Evolutionary conservation across 2,113 vertebrate genomes (phyloP).

Genomic region (Manacus vitellinus): DNA sequence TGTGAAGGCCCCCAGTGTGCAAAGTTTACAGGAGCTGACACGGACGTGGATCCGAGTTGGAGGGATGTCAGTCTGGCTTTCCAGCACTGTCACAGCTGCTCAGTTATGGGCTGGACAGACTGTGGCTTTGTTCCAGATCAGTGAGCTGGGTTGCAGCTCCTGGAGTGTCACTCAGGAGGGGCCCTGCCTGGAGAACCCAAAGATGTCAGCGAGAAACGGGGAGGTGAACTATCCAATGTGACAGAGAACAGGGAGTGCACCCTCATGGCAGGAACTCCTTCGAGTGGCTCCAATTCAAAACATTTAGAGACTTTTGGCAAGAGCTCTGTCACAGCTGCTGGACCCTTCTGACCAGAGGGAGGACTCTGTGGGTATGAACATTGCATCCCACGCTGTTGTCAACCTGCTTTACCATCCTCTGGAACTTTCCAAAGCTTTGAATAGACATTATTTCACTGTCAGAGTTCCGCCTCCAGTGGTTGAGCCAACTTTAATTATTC

Average conservation of each 20-base stretch:
- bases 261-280: not conserved
- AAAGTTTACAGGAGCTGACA: not conserved
- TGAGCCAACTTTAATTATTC: not conserved
- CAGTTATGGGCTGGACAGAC: not conserved
- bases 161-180: not conserved
- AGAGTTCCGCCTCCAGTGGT: not conserved
- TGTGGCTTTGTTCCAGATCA: not conserved
- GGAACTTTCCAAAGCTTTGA: not conserved
- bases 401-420: not conserved
- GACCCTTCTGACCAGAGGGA: not conserved
- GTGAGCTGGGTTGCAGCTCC: not conserved
- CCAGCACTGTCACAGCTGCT: slow-evolving; percentile 4
- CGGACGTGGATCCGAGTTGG: not conserved
- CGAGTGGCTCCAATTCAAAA: not conserved
- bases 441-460: not conserved
- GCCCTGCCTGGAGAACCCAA: not conserved
- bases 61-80: slow-evolving; percentile 36
- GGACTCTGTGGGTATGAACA: fast-evolving
- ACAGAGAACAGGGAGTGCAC: not conserved
- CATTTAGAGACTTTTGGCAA: not conserved
- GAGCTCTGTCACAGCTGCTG: not conserved
- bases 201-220: not conserved
- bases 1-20: not conserved
- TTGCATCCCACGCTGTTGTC: not conserved
- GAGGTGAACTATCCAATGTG: not conserved